Percentiles rank a stretch among this genome's conserved stretches.
These are phyloP conservation scores for Anticlea derivata DNA, from an alignment of 2,888 invertebrate species.

Conservation along the genomic window DNA sequence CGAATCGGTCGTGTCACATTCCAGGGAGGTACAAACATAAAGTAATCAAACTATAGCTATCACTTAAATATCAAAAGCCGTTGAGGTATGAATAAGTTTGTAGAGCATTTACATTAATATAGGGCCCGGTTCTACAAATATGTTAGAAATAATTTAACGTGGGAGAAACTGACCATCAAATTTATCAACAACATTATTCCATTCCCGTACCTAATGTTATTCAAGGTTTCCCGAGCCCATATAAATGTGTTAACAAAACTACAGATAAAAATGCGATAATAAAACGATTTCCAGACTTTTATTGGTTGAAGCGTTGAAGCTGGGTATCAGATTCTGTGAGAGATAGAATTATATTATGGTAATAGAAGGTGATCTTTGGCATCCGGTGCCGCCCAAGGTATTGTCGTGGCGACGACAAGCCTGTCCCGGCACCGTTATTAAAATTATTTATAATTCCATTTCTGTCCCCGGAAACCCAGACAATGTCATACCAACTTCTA, in stretches of 20 bases:
- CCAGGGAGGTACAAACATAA: too few species aligned
- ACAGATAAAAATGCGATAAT: conserved; percentile 36
- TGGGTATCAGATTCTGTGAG: conserved; percentile 42
- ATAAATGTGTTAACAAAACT: conserved; percentile 38
- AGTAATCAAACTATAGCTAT: too few species aligned
- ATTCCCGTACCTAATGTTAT: conserved; percentile 25
- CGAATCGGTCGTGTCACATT: too few species aligned
- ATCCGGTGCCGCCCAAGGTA: conserved; percentile 61
- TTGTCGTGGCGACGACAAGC: conserved; percentile 54
- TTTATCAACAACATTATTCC: conserved; percentile 37
- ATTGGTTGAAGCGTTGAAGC: conserved; percentile 39
- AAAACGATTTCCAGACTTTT: conserved; percentile 33
- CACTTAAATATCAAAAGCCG: too few species aligned
- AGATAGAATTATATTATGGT: conserved; percentile 60
- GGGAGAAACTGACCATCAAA: conserved; percentile 31
- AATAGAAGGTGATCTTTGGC: conserved; percentile 55
- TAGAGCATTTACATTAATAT: too few species aligned
- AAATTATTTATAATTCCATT: conserved; percentile 53
- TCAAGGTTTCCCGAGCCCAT: conserved; percentile 26
- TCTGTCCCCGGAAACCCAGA: conserved; percentile 31
- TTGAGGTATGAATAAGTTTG: too few species aligned
- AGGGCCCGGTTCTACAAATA: too few species aligned
- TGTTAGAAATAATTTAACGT: conserved; percentile 24
- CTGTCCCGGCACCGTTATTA: conserved; percentile 49
- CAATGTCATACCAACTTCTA: conserved; percentile 18